Base-by-base conservation (phyloP, 2,888 invertebrate species). In the Tiphia femorata region DNA sequence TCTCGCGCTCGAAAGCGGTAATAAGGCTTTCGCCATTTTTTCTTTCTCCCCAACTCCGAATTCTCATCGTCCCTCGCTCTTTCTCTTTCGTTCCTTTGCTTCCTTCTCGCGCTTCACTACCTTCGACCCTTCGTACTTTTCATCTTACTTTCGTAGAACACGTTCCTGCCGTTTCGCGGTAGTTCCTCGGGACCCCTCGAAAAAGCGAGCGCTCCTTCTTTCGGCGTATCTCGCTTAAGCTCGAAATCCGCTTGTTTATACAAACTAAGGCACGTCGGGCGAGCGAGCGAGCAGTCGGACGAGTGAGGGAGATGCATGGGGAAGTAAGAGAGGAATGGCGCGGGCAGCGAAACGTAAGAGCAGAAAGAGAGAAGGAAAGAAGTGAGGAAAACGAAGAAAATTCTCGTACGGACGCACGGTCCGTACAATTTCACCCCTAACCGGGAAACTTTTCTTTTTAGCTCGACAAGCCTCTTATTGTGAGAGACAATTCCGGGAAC, bases 241-340 rank as follows among this genome's bases (percentile, higher is more conserved):
- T 64, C 53, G 69, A 75, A 79, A 79, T 78, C 76, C 75, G 75
- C 76, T 79, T 78, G 78, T 76, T 79, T 79, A 76, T 78, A 77
- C 73, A 77, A 78, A 75, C 77, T 73, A 73, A 72, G 64, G 67
- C 55, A 58, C 52, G 55, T 38, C 55, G 42, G 16, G 20, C 33
- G n/a, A 38, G 25, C 53, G 42, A 30, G 40, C 37, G 42, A 16
- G 42, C n/a, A 52, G 47, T 55, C 55, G 62, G 53, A 57, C 46
- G 46, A 49, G 19, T 27, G 8, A 52, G 38, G 29, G 20, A 14
- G 14, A 35, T 6, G 29, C 10, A 42, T 29, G 38, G 44, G 47
- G 20, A 38, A 49, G 40, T 23, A 46, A 59, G 41, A 51, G 55
- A 38, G 44, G 42, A 49, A 33, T 12, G 33, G n/a, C 6, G 25